Base-by-base conservation (phyloP, 2,113 vertebrate genomes). In the Malurus cyaneus region DNA sequence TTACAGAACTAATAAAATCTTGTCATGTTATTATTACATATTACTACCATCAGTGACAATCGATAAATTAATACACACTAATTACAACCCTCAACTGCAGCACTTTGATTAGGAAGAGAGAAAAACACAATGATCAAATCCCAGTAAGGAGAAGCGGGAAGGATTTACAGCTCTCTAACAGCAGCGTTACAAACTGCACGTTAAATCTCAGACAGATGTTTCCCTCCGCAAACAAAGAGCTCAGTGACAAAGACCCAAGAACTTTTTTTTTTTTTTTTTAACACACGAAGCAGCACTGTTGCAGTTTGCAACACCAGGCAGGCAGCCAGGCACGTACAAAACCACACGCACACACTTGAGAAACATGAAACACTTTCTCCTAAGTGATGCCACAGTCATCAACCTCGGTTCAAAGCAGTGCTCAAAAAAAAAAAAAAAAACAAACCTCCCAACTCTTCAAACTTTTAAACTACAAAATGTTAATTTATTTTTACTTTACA, bases 181-280 rank as follows among this genome's bases (percentile, higher is more conserved):
- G 66, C 94, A 88, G 54, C 17, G 67, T 50, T 94, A 64, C 9
- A 4, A 97, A 85, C 94, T 88, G 80, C 95, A 94, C 89, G 64
- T 94, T 86, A 96, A 94, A 94, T 94, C 83, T 85, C 92, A 95
- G 90, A 92, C 98, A 97, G 95, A 97, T 93, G 93, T 96, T 89
- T 72, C 93, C 89, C 88, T 77, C 70, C 36, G 61, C 95, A 84
- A 95, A 96, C 93, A 94, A 87, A 94, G 82, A 86, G 96, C 96
- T 92, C 85, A 79, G 86, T 78, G 86, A 91, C 89, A 65, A 65
- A 76, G 64, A 73, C 70, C 76, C n/a, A n/a, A n/a, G n/a, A n/a
- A n/a, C n/a, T n/a, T n/a, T 20, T 12, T 34, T 34, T 46, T 39
- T 54, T 66, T 29, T 34, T 57, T 61, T 66, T 74, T 50, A 2